A percentile compares a stretch with the other conserved stretches of the same genome.
Evolutionary conservation across 2,888 invertebrate genomes (phyloP).

Genomic region (Kryphioiulus occultus): DNA sequence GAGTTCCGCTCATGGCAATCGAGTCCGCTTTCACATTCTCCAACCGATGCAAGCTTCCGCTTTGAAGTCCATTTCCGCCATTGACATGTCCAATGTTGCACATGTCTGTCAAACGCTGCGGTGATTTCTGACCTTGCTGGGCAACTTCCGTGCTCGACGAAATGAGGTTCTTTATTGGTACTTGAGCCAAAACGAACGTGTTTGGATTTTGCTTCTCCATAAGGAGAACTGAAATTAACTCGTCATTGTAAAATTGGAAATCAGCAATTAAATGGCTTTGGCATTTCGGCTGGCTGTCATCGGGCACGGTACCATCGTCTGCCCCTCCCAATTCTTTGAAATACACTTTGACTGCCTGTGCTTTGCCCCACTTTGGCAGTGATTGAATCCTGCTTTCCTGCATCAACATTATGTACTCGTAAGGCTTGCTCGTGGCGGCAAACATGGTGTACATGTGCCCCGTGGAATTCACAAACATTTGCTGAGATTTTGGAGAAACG

Average conservation of each 20-base stretch:
- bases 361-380: background rate
- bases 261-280: conserved; percentile 58
- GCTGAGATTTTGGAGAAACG: conserved; percentile 49
- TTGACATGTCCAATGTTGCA: conserved; percentile 39
- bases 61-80: conserved; percentile 50
- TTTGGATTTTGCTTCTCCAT: conserved; percentile 57
- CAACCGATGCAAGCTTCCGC: conserved; percentile 56
- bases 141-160: background rate
- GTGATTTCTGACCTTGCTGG: conserved; percentile 26
- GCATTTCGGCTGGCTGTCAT: background rate
- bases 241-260: conserved; percentile 61
- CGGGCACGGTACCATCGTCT: background rate
- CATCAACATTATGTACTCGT: conserved; percentile 49
- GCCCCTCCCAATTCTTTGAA: conserved; percentile 48
- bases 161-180: conserved; percentile 56
- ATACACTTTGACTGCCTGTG: conserved; percentile 39
- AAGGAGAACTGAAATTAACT: conserved; percentile 60
- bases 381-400: background rate
- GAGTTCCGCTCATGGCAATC: conserved; percentile 84
- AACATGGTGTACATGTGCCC: conserved; percentile 53
- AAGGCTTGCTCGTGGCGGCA: conserved; percentile 43
- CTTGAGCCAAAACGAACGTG: conserved; percentile 58
- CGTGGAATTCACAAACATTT: conserved; percentile 32
- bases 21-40: conserved; percentile 64
- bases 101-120: conserved; percentile 45